A percentile compares a stretch with the other conserved stretches of the same genome.
These are phyloP conservation scores for Deroplatys truncata DNA, from an alignment of 2,888 invertebrate species.

Conservation along the genomic window DNA sequence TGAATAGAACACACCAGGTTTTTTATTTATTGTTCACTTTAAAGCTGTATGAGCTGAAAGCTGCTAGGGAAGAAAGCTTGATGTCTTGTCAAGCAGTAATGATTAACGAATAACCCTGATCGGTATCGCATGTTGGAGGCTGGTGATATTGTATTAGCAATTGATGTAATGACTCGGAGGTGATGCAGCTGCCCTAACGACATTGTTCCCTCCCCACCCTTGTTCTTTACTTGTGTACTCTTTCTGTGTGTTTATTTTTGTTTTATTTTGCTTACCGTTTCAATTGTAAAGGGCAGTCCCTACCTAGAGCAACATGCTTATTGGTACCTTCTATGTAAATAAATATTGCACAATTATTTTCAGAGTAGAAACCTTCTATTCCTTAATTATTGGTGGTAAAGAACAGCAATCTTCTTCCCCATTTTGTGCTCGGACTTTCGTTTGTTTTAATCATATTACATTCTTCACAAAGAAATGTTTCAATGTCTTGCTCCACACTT, in stretches of 20 bases:
- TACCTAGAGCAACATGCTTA: too few species aligned
- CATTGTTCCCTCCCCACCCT: background rate
- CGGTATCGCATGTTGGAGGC: background rate
- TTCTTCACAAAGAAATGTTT: conserved; percentile 48
- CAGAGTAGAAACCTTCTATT: too few species aligned
- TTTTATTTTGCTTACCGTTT: too few species aligned
- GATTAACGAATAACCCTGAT: background rate
- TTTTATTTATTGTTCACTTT: too few species aligned
- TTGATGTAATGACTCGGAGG: background rate
- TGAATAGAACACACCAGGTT: too few species aligned
- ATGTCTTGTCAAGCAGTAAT: background rate
- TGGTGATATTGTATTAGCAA: background rate
- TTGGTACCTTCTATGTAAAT: too few species aligned
- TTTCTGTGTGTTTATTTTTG: too few species aligned
- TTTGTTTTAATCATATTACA: conserved; percentile 51
- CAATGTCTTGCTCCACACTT: conserved; percentile 59
- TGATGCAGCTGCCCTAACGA: background rate
- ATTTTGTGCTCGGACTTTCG: conserved; percentile 58
- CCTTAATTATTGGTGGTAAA: conserved; percentile 44
- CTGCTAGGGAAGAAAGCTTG: too few species aligned
- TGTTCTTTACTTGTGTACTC: too few species aligned
- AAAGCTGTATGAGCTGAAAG: too few species aligned
- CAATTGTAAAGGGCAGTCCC: too few species aligned
- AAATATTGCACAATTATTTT: too few species aligned
- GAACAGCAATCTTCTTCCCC: conserved; percentile 66